Percentiles rank a stretch among this genome's conserved stretches.
Evolutionary conservation across 2,888 invertebrate species (phyloP).

Genomic region (Drosophila peninsularis): DNA sequence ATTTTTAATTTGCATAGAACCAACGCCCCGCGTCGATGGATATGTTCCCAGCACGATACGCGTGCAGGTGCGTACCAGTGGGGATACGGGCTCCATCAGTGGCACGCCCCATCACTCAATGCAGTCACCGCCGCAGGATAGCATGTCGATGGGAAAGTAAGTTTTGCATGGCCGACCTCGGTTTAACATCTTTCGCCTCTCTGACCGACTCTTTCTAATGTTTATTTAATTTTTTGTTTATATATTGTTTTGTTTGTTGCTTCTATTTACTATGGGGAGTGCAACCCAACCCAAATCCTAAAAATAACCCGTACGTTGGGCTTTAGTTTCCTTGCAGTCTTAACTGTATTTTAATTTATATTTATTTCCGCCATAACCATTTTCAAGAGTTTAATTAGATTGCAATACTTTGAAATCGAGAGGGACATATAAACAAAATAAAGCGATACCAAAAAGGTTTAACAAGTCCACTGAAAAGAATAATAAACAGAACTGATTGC

Average conservation of each 20-base stretch:
- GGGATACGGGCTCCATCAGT: slow-evolving; percentile 85
- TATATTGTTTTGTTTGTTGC: slow-evolving; percentile 2
- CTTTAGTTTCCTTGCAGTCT: slow-evolving; percentile 9
- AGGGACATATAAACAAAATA: slow-evolving; percentile 13
- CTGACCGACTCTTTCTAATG: slow-evolving; percentile 2
- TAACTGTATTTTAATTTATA: slow-evolving; percentile 21
- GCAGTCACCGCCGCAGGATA: slow-evolving; percentile 88
- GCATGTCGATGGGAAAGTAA: slow-evolving; percentile 89
- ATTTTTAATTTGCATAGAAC: slow-evolving; percentile 63
- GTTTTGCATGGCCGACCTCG: slow-evolving; percentile 53
- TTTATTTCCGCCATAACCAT: slow-evolving; percentile 31
- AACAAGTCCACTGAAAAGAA: slow-evolving; percentile 1
- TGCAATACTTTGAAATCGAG: slow-evolving; percentile 81
- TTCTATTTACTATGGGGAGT: slow-evolving; percentile 7
- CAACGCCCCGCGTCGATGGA: slow-evolving; percentile 86
- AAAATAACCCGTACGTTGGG: not conserved
- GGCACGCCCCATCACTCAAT: slow-evolving; percentile 89
- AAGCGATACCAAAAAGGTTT: slow-evolving; percentile 17
- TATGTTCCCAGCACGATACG: slow-evolving; percentile 94
- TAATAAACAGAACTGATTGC: slow-evolving; percentile 12
- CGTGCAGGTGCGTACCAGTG: slow-evolving; percentile 91
- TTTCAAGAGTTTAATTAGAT: slow-evolving; percentile 64
- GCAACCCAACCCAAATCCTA: not conserved
- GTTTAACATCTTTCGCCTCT: slow-evolving; percentile 1
- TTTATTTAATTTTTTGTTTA: slow-evolving; percentile 5